These are phyloP conservation scores for Cryptus armator DNA, from an alignment of 2,888 invertebrate genomes.

Conservation along the genomic window DNA sequence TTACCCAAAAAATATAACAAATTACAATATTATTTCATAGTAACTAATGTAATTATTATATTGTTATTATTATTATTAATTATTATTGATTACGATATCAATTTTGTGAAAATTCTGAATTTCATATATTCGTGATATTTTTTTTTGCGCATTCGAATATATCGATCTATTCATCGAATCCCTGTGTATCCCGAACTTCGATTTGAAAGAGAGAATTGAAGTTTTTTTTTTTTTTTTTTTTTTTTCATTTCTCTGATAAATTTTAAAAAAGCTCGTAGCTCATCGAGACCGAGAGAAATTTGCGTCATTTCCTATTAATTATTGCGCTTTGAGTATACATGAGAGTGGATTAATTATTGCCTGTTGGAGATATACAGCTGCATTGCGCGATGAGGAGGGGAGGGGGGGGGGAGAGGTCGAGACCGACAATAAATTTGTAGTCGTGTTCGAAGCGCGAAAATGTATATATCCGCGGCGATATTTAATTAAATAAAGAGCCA, in stretches of 20 bases:
- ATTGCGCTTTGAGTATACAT: slow-evolving; percentile 51
- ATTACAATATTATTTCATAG: too few relatives aligned
- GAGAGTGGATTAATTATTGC: slow-evolving; percentile 56
- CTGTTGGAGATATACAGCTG: slow-evolving; percentile 28
- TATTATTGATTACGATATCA: too few relatives aligned
- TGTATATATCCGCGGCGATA: slow-evolving; percentile 25
- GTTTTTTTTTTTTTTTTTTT: neutral
- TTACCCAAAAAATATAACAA: neutral
- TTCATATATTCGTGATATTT: neutral
- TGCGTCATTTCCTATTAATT: slow-evolving; percentile 54
- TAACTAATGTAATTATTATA: too few relatives aligned
- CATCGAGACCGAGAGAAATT: slow-evolving; percentile 33
- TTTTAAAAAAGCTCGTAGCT: neutral
- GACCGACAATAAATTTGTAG: slow-evolving; percentile 33
- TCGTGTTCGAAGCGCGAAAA: slow-evolving; percentile 11
- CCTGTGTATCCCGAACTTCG: neutral
- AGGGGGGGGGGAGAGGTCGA: neutral
- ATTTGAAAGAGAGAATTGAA: slow-evolving; percentile 6
- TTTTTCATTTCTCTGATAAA: slow-evolving; percentile 3
- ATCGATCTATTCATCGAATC: neutral
- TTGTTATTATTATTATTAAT: too few relatives aligned
- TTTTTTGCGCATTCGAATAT: neutral
- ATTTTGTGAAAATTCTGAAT: too few relatives aligned
- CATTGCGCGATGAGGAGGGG: neutral
- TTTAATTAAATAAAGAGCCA: slow-evolving; percentile 51